Evolutionary conservation across 2,797 vertebrate genomes (phyloP).

Genomic region (Diceros bicornis): DNA sequence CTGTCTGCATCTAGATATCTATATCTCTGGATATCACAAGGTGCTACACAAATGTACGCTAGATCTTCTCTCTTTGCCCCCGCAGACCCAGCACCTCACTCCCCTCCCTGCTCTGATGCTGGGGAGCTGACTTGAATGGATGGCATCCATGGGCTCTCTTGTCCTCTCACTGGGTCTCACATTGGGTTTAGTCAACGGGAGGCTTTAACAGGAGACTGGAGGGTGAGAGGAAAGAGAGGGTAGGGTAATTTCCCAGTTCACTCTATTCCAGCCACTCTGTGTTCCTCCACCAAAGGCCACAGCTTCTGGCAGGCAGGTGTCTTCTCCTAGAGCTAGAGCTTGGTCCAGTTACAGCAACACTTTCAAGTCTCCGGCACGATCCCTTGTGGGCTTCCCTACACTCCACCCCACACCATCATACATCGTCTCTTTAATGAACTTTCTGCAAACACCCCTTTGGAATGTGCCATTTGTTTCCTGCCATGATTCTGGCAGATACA

Average conservation of each 20-base stretch:
- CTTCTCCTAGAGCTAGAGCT: not conserved
- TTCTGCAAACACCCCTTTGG: not conserved
- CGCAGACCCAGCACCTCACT: not conserved
- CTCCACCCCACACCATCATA: not conserved
- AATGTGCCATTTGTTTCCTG: conserved; percentile 23
- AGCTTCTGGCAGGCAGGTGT: not conserved
- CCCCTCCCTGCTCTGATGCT: not conserved
- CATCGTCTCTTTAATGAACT: not conserved
- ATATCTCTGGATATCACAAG: not conserved
- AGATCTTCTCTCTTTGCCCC: not conserved
- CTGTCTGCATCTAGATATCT: too few species aligned
- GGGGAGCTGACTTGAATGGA: not conserved
- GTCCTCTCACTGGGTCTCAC: not conserved
- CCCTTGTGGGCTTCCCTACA: not conserved
- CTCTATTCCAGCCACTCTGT: not conserved
- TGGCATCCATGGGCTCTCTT: rapidly evolving
- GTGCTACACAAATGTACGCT: not conserved
- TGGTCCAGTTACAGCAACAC: rapidly evolving
- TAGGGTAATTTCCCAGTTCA: too few species aligned
- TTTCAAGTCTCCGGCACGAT: not conserved
- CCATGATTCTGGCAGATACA: conserved; percentile 23
- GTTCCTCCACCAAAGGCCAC: not conserved
- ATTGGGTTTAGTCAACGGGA: not conserved
- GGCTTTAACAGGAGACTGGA: not conserved
- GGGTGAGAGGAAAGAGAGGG: not conserved